These are phyloP conservation scores for Melipona bicolor DNA, from an alignment of 2,888 invertebrate genomes.

Conservation along the genomic window DNA sequence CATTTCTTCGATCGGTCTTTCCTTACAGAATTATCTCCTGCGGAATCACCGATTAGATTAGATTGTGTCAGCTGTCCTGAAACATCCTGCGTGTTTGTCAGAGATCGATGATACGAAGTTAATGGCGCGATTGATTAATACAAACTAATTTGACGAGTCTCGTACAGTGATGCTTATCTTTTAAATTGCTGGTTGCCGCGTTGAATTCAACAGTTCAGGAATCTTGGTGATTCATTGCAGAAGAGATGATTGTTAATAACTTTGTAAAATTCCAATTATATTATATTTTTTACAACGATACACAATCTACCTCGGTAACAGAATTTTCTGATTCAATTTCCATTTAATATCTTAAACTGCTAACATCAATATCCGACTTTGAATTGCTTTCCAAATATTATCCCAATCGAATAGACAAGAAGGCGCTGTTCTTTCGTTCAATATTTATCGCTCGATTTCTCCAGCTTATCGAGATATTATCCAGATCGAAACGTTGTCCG, in stretches of 20 bases:
- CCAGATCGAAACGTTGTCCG: constrained; percentile 16
- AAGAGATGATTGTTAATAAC: neutral
- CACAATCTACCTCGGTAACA: too few relatives aligned
- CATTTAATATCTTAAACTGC: neutral
- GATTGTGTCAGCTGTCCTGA: neutral
- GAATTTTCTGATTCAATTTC: too few relatives aligned
- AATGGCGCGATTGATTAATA: neutral
- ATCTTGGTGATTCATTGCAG: neutral
- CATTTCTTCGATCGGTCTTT: too few relatives aligned
- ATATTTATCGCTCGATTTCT: neutral
- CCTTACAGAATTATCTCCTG: neutral
- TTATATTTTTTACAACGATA: neutral
- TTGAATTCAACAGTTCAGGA: neutral
- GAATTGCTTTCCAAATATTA: constrained; percentile 1
- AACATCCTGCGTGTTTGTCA: neutral
- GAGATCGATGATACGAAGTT: neutral
- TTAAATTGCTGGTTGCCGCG: neutral
- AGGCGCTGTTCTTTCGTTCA: neutral
- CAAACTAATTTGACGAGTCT: neutral
- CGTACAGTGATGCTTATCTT: neutral
- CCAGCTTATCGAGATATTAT: neutral
- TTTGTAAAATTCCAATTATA: neutral
- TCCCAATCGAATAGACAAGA: neutral
- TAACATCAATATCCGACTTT: neutral
- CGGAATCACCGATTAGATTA: too few relatives aligned